Percentiles rank a stretch among this genome's conserved stretches.
These are phyloP conservation scores for Dryas iulia DNA, from an alignment of 1,140 invertebrate genomes.

Conservation along the genomic window DNA sequence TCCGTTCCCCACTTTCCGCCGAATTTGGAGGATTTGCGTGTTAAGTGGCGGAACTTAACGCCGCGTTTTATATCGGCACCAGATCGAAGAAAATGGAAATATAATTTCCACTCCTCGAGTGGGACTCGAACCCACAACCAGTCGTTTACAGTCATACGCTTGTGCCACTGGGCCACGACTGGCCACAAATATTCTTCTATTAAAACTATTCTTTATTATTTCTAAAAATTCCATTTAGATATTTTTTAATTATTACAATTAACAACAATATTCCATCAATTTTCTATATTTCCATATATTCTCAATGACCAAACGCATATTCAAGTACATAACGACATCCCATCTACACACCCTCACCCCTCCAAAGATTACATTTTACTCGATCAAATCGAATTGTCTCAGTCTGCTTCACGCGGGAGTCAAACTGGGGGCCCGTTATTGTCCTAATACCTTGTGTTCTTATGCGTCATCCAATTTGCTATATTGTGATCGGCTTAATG, in stretches of 20 bases:
- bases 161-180: too few relatives aligned
- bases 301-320: neutral
- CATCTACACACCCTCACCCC: conserved; percentile 4
- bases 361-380: conserved; percentile 39
- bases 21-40: neutral
- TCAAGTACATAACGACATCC: neutral
- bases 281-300: too few relatives aligned
- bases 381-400: conserved; percentile 51
- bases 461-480: conserved; percentile 18
- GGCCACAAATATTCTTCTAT: too few relatives aligned
- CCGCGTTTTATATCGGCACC: too few relatives aligned
- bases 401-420: conserved; percentile 47
- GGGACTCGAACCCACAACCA: neutral
- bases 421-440: conserved; percentile 35
- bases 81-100: too few relatives aligned
- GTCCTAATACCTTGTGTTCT: conserved; percentile 33
- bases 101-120: neutral
- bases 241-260: too few relatives aligned
- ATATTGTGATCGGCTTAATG: conserved; percentile 16
- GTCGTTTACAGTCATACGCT: too few relatives aligned
- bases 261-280: too few relatives aligned
- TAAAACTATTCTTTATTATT: too few relatives aligned
- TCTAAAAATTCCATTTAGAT: too few relatives aligned
- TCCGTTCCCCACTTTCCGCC: neutral
- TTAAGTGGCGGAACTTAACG: neutral